Conservation (phyloP, 2,113 vertebrate genomes). For the Willisornis vidua region DNA sequence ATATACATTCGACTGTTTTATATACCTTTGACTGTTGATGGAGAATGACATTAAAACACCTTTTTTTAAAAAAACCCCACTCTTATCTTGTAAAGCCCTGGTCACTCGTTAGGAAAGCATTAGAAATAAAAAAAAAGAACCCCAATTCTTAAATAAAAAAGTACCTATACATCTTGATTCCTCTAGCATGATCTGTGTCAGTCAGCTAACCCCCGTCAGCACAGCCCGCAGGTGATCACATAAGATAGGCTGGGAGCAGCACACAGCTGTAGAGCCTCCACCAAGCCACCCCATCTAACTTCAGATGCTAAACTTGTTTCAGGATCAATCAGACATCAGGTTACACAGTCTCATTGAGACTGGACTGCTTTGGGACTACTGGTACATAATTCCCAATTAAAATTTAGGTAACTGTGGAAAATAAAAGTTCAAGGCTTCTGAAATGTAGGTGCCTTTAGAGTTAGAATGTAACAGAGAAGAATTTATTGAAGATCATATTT, state of each 20-base stretch:
- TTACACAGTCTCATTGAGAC: background rate
- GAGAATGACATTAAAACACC: background rate
- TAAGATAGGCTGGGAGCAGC: fast-evolving
- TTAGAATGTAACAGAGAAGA: background rate
- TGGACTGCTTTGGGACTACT: background rate
- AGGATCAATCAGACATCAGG: background rate
- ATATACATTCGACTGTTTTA: background rate
- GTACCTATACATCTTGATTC: background rate
- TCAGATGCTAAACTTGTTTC: background rate
- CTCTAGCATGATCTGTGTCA: background rate
- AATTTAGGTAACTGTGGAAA: background rate
- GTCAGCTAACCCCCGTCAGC: background rate
- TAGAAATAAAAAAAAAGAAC: background rate
- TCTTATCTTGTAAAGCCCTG: background rate
- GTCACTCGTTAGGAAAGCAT: background rate
- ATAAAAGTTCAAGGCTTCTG: background rate
- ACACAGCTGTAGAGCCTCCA: background rate
- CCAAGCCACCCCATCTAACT: background rate
- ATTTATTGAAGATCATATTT: background rate
- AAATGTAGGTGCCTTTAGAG: background rate
- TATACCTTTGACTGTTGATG: background rate
- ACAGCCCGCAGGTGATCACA: background rate
- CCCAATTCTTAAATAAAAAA: background rate
- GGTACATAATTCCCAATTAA: background rate
- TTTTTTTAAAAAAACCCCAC: background rate